A percentile compares a stretch with the other conserved stretches of the same genome.
These are phyloP conservation scores for Cinclus cinclus DNA, from an alignment of 2,113 vertebrate genomes.

Conservation along the genomic window DNA sequence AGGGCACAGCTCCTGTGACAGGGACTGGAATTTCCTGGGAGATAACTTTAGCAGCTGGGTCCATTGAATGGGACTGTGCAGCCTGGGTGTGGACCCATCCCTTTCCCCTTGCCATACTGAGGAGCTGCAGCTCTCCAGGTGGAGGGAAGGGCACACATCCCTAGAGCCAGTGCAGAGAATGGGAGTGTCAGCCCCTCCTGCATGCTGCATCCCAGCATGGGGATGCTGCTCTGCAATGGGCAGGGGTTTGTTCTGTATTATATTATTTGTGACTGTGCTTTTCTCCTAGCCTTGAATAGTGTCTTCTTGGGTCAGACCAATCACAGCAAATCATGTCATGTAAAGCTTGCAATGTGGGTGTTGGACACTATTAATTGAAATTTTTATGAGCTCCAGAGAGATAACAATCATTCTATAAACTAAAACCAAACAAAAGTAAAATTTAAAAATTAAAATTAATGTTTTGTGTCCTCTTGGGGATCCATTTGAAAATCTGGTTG, in stretches of 20 bases:
- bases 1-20: background rate
- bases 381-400: background rate
- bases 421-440: background rate
- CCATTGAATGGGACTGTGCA: background rate
- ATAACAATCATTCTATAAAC: background rate
- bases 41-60: background rate
- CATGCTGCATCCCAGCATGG: accelerated
- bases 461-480: background rate
- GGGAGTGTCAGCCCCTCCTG: background rate
- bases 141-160: background rate
- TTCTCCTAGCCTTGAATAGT: background rate
- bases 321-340: background rate
- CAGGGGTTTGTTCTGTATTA: background rate
- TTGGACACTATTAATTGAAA: background rate
- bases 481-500: background rate
- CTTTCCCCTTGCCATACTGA: background rate
- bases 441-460: background rate
- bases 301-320: background rate
- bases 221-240: background rate
- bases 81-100: accelerated
- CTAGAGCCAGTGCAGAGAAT: accelerated
- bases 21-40: background rate
- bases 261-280: background rate
- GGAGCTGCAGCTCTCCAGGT: background rate
- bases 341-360: background rate